Conservation (phyloP, 1,140 invertebrate genomes). For the Rhyacophila brunnea region DNA sequence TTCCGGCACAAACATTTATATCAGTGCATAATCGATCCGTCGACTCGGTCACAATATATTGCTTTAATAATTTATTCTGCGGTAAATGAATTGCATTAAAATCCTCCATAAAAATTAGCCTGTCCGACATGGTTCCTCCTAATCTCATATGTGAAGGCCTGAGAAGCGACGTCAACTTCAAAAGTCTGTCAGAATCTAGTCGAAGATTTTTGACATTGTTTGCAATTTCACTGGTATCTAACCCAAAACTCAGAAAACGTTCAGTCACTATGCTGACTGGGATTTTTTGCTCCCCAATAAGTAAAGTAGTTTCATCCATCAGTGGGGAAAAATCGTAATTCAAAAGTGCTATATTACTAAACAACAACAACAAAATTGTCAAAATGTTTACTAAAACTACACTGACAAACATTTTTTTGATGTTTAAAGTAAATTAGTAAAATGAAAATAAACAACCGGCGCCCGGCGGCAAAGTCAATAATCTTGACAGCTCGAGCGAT, state of each 20-base stretch:
- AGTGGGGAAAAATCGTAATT: no score
- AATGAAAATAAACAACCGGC: no score
- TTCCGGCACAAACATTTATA: conserved; percentile 43
- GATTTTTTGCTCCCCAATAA: background rate
- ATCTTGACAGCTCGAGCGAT: no score
- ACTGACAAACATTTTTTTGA: no score
- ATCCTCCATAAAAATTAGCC: conserved; percentile 57
- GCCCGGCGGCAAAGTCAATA: no score
- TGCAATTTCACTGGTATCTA: conserved; percentile 48
- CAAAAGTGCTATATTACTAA: no score
- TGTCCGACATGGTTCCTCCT: conserved; percentile 67
- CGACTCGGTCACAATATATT: conserved; percentile 32
- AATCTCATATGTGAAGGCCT: conserved; percentile 62
- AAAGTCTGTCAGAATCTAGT: conserved; percentile 46
- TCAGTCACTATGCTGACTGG: conserved; percentile 39
- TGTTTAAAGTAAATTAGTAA: no score
- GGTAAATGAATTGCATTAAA: conserved; percentile 20
- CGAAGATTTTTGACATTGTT: conserved; percentile 43
- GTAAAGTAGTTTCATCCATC: background rate
- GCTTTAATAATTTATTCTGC: conserved; percentile 33
- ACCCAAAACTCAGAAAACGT: conserved; percentile 48
- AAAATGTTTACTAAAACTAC: no score
- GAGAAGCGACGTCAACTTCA: conserved; percentile 56
- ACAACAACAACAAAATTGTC: no score
- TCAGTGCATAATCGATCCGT: conserved; percentile 26